Base-by-base conservation (phyloP, 2,113 vertebrate genomes). In the Caracal caracal region DNA sequence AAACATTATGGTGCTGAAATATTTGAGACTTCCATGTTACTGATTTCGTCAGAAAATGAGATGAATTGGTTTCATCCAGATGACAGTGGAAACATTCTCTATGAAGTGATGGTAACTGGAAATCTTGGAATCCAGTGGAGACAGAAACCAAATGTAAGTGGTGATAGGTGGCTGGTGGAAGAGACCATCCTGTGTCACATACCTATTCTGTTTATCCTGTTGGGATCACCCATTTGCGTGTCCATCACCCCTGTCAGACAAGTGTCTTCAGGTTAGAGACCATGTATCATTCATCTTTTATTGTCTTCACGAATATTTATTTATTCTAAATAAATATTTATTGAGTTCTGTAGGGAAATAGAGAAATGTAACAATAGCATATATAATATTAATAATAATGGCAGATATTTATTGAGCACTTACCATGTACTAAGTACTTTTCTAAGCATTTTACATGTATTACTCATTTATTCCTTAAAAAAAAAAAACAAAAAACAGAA, bases 81-180 rank as follows among this genome's bases (percentile, higher is more conserved):
- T 26, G 98, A 98, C 33, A 93, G 30, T 1, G 97, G 97, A 56
- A 98, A 35, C 3, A n/a, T 98, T 24, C 94, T 98, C 4, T 81
- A 99, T 8, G 99, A 99, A 66, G 99, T 99, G 85, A 98, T 99
- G 81, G 98, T 99, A 28, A 99, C 99, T 3, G 99, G 99, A 6
- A 99, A 99, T 87, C 97, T 98, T 9, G 99, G 99, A 5, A 99
- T 99, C 76, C 99, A 99, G 93, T 99, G 99, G 99, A 99, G 99
- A 95, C 99, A 98, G 84, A 99, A 99, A 97, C 98, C 99, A 0
- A 94, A 49, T 10, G 99, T 99, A 80, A 99, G 99, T 98, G 88
- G 33, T 1, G 1, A 0, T 0, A 2, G 84, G 22, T 56, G 13
- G 24, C 65, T 53, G 24, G 15, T 6, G 24, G 20, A 83, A 43